Evolutionary conservation across 2,888 invertebrate species (phyloP), one percentile per base, ranked within the genome.

Genomic region (Cerceris rybyensis): DNA sequence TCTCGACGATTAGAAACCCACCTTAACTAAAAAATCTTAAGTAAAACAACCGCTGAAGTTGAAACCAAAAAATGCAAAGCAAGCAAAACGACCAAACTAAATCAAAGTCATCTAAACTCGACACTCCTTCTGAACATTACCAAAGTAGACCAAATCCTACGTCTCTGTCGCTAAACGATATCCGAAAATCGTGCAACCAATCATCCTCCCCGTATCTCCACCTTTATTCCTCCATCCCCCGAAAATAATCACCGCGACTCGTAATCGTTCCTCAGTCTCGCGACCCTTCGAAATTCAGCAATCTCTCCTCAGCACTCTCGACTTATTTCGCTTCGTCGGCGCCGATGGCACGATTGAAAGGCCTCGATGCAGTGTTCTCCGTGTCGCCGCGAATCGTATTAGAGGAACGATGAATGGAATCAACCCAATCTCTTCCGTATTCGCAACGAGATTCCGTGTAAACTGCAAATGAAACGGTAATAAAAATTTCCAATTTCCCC

Each of bases 401-500:
- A 84, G 69, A 59, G 68, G 28, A 13, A 68, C 74, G 72, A 80
- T 76, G 82, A 85, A 87, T 79, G 75, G 71, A 66, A 75, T 61
- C 67, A 46, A 46, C 58, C 43, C 65, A 58, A 50, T 72, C 70
- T 72, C 72, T 52, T 16, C 71, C 65, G 39, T 75, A 16, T 13
- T 70, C 46, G 39, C 54, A 69, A 67, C 69, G 71, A 64, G 86
- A 82, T 83, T 81, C 71, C 81, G 79, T 83, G 81, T 85, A 84
- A 87, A 87, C 86, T 85, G 85, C 86, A 86, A 88, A 87, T 83
- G 86, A 83, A 80, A 66, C 82, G 81, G 81, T 84, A 84, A 86
- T 86, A 87, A 88, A 84, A 85, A 83, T 81, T 86, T 87, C 83
- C 87, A 87, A 89, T 88, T 88, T 85, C 75, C 77, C 59, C 70